Evolutionary conservation across 2,797 vertebrate species (phyloP), one percentile per base, ranked within the genome.

Genomic region (Notolepis coatsorum): DNA sequence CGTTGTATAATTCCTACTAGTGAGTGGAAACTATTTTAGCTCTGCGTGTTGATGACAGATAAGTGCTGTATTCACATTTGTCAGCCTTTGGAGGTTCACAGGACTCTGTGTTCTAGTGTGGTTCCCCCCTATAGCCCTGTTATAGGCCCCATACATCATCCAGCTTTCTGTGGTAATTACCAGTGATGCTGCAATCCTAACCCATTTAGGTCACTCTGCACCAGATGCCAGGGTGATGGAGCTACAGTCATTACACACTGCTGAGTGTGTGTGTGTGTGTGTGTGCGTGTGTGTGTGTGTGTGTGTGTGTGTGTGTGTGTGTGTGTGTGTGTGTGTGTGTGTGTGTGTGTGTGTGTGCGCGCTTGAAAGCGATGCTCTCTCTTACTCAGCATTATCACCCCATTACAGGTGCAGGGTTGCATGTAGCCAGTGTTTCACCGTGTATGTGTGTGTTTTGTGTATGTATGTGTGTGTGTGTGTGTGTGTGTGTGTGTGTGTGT

Each of bases 351-450:
- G 39, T 42, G 15, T 21, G 15, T 41, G 31, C 2, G 7, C 12
- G 31, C n/a, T n/a, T n/a, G n/a, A n/a, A n/a, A n/a, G n/a, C 12
- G 3, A n/a, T 30, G n/a, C 46, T 76, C 45, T 43, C 61, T 87
- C 84, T 82, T 84, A 88, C 69, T 88, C 86, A 88, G 89, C 84
- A 85, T 76, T 88, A 87, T 85, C 79, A 66, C 77, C 84, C 67
- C 63, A 84, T 86, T 88, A 82, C 85, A 89, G 81, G 82, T 88
- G 79, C 78, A 65, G 52, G 58, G 15, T 68, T 79, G 68, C 65
- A 61, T 61, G 17, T 35, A n/a, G 1, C 9, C 13, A 15, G 45
- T n/a, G 6, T 30, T 17, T 53, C 51, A n/a, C n/a, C n/a, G n/a
- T n/a, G n/a, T n/a, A n/a, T n/a, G n/a, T n/a, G n/a, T n/a, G n/a